Percentiles rank a stretch among this genome's conserved stretches.
phyloP scores from a whole-genome alignment of 2,797 vertebrate genomes.

The Protonibea diacanthus region DNA sequence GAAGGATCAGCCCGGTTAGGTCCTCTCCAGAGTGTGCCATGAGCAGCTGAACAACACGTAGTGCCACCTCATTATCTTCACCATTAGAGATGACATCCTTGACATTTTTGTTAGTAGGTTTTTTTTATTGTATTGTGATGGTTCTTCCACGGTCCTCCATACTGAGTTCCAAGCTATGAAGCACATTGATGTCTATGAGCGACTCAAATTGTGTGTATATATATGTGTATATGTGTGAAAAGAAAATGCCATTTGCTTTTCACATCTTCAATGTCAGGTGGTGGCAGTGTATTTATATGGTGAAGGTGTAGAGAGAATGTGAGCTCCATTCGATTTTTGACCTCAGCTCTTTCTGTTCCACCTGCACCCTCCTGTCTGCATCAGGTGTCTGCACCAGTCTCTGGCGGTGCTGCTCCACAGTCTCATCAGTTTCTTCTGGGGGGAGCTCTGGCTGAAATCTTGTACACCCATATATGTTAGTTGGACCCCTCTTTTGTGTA shows the following conservation, averaged over 20 bases:
- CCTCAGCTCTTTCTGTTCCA: constrained; percentile 37
- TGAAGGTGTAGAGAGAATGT: constrained; percentile 32
- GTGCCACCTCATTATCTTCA: constrained; percentile 10
- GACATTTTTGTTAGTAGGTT: constrained; percentile 22
- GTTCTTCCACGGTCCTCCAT: constrained; percentile 32
- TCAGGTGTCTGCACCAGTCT: constrained; percentile 39
- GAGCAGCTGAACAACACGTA: constrained; percentile 16
- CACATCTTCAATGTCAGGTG: constrained; percentile 11
- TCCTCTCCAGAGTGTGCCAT: constrained; percentile 47
- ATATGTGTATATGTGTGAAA: neutral
- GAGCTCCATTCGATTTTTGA: constrained; percentile 23
- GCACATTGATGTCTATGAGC: constrained; percentile 24
- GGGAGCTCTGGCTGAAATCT: constrained; percentile 54
- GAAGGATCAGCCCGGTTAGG: constrained; percentile 17
- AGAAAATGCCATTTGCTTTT: constrained; percentile 32
- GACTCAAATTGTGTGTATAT: constrained; percentile 31
- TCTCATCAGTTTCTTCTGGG: constrained; percentile 33
- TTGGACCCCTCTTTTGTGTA: constrained; percentile 33
- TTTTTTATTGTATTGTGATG: constrained; percentile 3
- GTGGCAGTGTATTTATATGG: constrained; percentile 28
- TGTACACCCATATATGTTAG: constrained; percentile 42
- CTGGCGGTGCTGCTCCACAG: constrained; percentile 27
- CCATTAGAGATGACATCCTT: constrained; percentile 8
- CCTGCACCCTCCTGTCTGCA: constrained; percentile 30
- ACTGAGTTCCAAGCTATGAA: constrained; percentile 4